Base-by-base conservation (phyloP, 2,888 invertebrate species). In the Meteorus cinctellus region DNA sequence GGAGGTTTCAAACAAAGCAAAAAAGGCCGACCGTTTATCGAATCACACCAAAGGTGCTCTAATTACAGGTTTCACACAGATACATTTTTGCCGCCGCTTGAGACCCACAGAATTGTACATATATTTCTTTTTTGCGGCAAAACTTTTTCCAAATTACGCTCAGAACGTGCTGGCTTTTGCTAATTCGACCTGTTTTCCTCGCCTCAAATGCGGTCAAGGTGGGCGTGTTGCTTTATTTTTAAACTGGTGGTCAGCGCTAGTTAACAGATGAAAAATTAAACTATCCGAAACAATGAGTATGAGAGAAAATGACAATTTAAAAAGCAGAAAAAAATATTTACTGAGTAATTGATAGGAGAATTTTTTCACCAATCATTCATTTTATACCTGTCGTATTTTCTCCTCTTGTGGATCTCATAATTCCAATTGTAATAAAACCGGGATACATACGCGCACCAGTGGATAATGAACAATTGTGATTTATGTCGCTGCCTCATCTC, bases 21-120 rank as follows among this genome's bases (percentile, higher is more conserved):
- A 72, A 75, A 59, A 80, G 77, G 71, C 82, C 82, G 83, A 68
- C 79, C 82, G 83, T 85, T 81, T 84, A 62, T 72, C 83, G 85
- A 86, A 87, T 88, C 86, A 87, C 87, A 87, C 87, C 82, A 81
- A 75, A 86, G 84, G 87, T 87, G 87, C 82, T 85, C 86, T 88
- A 88, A 88, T 88, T 87, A 87, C 83, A 84, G 87, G 86, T 84
- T 81, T 55, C 72, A 70, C 74, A 68, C 71, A 55, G 10, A 55
- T 55, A 55, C 10, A 55, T 55, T 55, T 19, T 19, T 19, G 55
- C 55, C 19, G 19, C 19, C 55, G 55, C 67, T 70, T 67, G 31
- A 51, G 14, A 45, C 41, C 45, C 65, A 65, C 74, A 66, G 24
- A 36, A 65, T 36, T 12, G 6, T 45, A 19, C 19, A 66, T 36